A percentile compares a stretch with the other conserved stretches of the same genome.
Conservation (phyloP, 2,797 vertebrate species). For the Lagocephalus sceleratus region DNA sequence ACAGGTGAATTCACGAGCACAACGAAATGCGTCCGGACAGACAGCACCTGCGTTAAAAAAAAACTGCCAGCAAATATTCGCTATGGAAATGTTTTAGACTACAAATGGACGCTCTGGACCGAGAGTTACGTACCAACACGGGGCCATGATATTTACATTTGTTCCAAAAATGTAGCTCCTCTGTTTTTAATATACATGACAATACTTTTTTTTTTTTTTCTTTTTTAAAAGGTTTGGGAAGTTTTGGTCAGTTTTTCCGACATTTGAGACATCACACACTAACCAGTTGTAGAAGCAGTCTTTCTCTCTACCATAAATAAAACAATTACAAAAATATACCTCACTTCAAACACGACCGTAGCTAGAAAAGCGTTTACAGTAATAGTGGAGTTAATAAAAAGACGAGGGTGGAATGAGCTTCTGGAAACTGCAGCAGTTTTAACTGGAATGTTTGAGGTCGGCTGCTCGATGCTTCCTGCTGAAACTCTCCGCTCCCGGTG, state of each 20-base stretch:
- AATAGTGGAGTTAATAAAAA: slow-evolving; percentile 40
- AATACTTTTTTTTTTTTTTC: slow-evolving; percentile 57
- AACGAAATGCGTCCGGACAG: slow-evolving; percentile 46
- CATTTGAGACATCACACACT: slow-evolving; percentile 30
- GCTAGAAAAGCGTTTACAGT: slow-evolving; percentile 60
- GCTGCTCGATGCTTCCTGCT: slow-evolving; percentile 3
- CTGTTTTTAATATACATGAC: slow-evolving; percentile 62
- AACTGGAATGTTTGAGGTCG: slow-evolving; percentile 50
- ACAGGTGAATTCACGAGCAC: slow-evolving; percentile 18
- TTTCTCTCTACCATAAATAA: slow-evolving; percentile 72
- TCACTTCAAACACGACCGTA: slow-evolving; percentile 68
- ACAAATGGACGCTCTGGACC: slow-evolving; percentile 55
- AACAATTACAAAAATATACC: slow-evolving; percentile 76
- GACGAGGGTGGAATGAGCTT: neutral
- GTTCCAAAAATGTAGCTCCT: slow-evolving; percentile 43
- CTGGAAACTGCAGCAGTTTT: slow-evolving; percentile 28
- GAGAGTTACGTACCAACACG: slow-evolving; percentile 46
- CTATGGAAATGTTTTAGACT: slow-evolving; percentile 64
- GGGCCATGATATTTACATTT: slow-evolving; percentile 66
- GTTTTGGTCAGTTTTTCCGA: slow-evolving; percentile 38
- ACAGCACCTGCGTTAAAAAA: slow-evolving; percentile 55
- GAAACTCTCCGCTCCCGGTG: slow-evolving; percentile 4
- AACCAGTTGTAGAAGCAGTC: slow-evolving; percentile 50
- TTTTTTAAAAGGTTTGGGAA: slow-evolving; percentile 42
- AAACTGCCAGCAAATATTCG: slow-evolving; percentile 51